Percentiles rank a stretch among this genome's conserved stretches.
These are phyloP conservation scores for Cryptocephalus moraei DNA, from an alignment of 2,888 invertebrate genomes.

Conservation along the genomic window DNA sequence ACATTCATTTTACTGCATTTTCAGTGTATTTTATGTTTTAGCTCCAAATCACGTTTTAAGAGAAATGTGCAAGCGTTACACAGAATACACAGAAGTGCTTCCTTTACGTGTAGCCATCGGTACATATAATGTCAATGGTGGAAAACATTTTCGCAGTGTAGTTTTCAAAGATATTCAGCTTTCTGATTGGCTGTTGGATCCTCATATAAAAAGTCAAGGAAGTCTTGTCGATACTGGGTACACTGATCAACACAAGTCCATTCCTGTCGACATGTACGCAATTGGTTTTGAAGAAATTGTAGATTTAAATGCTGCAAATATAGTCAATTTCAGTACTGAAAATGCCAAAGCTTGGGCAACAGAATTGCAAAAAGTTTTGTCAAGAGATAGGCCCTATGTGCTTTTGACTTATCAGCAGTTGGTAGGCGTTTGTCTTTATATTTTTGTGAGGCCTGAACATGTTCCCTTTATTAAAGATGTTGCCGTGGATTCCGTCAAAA, in stretches of 20 bases:
- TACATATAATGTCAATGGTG: constrained; percentile 99
- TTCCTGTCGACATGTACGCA: constrained; percentile 87
- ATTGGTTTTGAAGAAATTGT: constrained; percentile 99
- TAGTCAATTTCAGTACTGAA: constrained; percentile 88
- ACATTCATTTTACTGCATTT: too few species aligned
- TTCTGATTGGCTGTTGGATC: constrained; percentile 84
- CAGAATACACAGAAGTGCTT: constrained; percentile 63
- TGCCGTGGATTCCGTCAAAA: constrained; percentile 92
- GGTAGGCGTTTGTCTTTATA: constrained; percentile 94
- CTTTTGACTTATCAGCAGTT: constrained; percentile 88
- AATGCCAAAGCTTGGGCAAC: constrained; percentile 94
- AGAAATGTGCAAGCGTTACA: constrained; percentile 75
- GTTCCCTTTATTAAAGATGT: constrained; percentile 87
- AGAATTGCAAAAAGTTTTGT: constrained; percentile 83
- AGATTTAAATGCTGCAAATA: constrained; percentile 96
- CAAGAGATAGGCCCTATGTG: constrained; percentile 76
- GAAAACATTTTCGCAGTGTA: constrained; percentile 94
- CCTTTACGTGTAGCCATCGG: constrained; percentile 77
- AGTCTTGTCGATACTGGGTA: constrained; percentile 40
- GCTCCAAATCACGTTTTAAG: constrained; percentile 73
- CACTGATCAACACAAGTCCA: constrained; percentile 34
- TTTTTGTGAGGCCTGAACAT: constrained; percentile 84
- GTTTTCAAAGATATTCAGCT: constrained; percentile 84
- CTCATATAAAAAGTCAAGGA: constrained; percentile 47
- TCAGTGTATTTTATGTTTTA: constrained; percentile 17